Conservation (phyloP, 2,113 vertebrate species). For the Trogon melanurus region DNA sequence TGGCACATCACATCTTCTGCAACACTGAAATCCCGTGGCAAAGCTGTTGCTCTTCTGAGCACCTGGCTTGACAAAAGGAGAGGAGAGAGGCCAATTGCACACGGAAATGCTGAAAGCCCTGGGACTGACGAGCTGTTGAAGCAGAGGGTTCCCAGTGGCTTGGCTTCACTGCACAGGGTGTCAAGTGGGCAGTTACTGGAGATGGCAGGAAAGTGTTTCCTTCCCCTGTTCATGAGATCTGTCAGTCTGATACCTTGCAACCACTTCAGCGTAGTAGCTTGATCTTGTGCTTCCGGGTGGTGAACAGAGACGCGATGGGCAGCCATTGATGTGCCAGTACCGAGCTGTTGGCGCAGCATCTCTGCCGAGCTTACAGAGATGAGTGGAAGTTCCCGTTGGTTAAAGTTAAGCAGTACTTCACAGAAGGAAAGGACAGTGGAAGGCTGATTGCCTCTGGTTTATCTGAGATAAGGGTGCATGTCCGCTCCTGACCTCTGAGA, state of each 20-base stretch:
- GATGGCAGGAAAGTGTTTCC: neutral
- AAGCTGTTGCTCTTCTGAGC: neutral
- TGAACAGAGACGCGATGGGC: neutral
- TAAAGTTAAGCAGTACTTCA: neutral
- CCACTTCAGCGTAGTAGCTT: neutral
- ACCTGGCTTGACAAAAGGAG: neutral
- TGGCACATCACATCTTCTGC: neutral
- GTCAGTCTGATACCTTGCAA: neutral
- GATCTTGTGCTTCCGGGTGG: neutral
- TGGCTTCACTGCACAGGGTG: neutral
- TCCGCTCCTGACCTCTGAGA: neutral
- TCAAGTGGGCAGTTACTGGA: neutral
- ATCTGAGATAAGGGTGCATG: neutral
- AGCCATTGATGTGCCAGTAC: neutral
- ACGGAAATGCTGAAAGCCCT: neutral
- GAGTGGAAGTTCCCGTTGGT: neutral
- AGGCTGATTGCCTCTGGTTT: neutral
- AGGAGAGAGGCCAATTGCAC: neutral
- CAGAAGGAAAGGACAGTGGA: neutral
- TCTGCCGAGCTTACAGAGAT: neutral
- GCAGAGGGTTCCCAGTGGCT: neutral
- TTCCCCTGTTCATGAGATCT: neutral
- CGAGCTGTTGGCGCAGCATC: neutral
- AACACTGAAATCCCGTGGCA: neutral
- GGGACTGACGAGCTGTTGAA: fast-evolving